Evolutionary conservation across 2,888 invertebrate species (phyloP).

Genomic region (Eilema griseolum): DNA sequence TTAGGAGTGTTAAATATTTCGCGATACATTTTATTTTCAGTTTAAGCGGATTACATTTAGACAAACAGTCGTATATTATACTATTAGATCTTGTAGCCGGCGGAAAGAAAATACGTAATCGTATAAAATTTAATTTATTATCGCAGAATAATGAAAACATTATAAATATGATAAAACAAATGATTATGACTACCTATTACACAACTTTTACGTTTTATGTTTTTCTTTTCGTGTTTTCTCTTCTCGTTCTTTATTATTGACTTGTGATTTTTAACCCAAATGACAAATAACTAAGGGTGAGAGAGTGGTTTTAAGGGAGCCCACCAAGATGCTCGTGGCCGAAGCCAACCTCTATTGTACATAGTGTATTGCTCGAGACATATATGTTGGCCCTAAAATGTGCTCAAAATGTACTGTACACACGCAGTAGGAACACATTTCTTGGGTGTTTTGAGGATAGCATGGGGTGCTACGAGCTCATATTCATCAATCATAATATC

Average conservation of each 20-base stretch:
- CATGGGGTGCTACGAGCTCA: too few relatives aligned
- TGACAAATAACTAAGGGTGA: neutral
- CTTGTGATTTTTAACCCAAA: neutral
- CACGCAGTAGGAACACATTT: too few relatives aligned
- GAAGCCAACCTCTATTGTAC: too few relatives aligned
- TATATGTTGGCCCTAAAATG: too few relatives aligned
- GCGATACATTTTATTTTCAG: slow-evolving; percentile 9
- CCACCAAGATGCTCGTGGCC: neutral
- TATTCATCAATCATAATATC: too few relatives aligned
- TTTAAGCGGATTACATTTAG: neutral
- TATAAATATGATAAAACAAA: neutral
- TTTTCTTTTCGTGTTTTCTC: too few relatives aligned
- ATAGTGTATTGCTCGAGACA: too few relatives aligned
- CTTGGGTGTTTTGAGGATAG: too few relatives aligned
- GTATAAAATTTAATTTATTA: slow-evolving; percentile 1
- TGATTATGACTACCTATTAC: neutral
- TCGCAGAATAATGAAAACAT: neutral
- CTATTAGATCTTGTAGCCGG: neutral
- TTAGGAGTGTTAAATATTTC: slow-evolving; percentile 5
- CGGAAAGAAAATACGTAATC: neutral
- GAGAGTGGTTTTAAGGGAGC: neutral
- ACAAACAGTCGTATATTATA: neutral
- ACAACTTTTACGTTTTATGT: too few relatives aligned
- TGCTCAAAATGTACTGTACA: too few relatives aligned
- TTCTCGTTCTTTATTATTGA: neutral